These are phyloP conservation scores for Ailurus styani DNA, from an alignment of 2,113 vertebrate genomes.

Conservation along the genomic window DNA sequence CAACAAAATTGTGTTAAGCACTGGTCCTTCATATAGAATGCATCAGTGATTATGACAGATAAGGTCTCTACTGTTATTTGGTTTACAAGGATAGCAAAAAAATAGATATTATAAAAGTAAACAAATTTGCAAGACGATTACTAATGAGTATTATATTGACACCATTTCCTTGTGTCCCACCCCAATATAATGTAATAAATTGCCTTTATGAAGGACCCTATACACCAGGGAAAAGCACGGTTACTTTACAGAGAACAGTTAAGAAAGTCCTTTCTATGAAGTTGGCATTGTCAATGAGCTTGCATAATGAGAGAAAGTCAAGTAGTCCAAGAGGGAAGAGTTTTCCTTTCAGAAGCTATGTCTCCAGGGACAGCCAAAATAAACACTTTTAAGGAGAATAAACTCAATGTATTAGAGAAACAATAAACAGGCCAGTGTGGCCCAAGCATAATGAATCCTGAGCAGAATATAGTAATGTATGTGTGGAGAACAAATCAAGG, in stretches of 20 bases:
- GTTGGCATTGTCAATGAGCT: background rate
- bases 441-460: background rate
- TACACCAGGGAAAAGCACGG: background rate
- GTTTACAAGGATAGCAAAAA: background rate
- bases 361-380: background rate
- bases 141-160: background rate
- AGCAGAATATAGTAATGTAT: background rate
- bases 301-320: background rate
- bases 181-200: background rate
- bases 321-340: background rate
- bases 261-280: background rate
- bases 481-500: background rate
- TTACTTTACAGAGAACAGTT: background rate
- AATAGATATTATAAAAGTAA: background rate
- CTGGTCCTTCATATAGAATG: background rate
- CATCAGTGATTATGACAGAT: background rate
- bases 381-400: background rate
- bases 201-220: background rate
- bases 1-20: background rate
- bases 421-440: background rate
- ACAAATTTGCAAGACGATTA: background rate
- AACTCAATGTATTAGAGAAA: background rate
- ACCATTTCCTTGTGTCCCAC: background rate
- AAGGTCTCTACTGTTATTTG: background rate
- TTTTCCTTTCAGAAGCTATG: background rate